A percentile compares a stretch with the other conserved stretches of the same genome.
Evolutionary conservation across 2,888 invertebrate genomes (phyloP).

Genomic region (Drosophila flavopinicola): DNA sequence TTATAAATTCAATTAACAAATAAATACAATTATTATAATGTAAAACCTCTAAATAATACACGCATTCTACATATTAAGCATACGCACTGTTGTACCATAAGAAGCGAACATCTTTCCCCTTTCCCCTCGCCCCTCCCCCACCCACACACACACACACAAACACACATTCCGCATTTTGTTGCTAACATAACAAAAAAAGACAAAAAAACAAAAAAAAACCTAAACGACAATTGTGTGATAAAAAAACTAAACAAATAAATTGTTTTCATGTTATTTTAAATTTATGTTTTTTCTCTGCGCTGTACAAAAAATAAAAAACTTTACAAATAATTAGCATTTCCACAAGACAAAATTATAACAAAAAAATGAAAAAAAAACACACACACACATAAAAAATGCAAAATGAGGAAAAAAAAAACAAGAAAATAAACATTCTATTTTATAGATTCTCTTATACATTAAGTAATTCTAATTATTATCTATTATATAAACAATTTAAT

Average conservation of each 20-base stretch:
- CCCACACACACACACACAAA: constrained; percentile 24
- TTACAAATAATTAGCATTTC: constrained; percentile 26
- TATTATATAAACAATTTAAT: constrained; percentile 80
- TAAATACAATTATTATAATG: constrained; percentile 52
- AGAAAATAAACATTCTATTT: constrained; percentile 61
- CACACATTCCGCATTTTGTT: constrained; percentile 44
- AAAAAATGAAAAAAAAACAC: constrained; percentile 5
- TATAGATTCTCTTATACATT: constrained; percentile 76
- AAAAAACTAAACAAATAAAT: constrained; percentile 43
- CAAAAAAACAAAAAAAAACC: constrained; percentile 19
- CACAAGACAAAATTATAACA: constrained; percentile 17
- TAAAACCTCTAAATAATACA: constrained; percentile 37
- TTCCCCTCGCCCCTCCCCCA: constrained; percentile 3
- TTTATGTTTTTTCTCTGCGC: constrained; percentile 39
- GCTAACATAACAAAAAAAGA: constrained; percentile 15
- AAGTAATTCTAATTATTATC: constrained; percentile 80
- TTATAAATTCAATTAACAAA: constrained; percentile 46
- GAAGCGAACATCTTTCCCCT: constrained; percentile 34
- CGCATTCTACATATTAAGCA: constrained; percentile 65
- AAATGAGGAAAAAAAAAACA: constrained; percentile 17
- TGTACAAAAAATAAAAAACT: constrained; percentile 66
- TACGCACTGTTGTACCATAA: constrained; percentile 76
- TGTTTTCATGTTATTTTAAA: constrained; percentile 56
- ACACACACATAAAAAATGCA: constrained; percentile 20
- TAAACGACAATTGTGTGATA: constrained; percentile 74